Conservation (phyloP, 2,888 invertebrate genomes). For the Synergus itoensis region DNA sequence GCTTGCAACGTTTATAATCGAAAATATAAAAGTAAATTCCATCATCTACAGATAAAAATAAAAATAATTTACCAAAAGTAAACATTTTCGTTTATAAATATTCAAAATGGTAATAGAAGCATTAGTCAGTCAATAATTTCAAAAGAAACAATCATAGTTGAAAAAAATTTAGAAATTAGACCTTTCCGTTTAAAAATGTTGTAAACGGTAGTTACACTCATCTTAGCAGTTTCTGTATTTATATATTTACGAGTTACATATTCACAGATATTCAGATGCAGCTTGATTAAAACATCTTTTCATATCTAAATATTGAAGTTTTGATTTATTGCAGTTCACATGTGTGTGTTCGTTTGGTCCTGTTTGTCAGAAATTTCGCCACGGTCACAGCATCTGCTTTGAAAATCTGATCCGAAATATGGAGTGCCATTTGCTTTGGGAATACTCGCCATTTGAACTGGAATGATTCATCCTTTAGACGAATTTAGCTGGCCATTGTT, state of each 20-base stretch:
- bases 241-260: neutral
- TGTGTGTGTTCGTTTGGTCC: constrained; percentile 21
- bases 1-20: no score
- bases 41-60: no score
- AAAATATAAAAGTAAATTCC: no score
- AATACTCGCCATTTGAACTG: neutral
- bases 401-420: constrained; percentile 15
- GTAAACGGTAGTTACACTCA: no score
- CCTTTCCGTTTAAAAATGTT: no score
- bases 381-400: neutral
- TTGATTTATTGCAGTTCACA: constrained; percentile 29
- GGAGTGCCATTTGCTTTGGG: neutral
- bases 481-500: neutral
- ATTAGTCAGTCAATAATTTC: no score
- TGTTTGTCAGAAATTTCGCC: neutral
- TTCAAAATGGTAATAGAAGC: no score
- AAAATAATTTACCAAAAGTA: no score
- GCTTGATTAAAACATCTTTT: constrained; percentile 4
- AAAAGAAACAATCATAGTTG: no score
- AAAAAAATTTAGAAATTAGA: no score
- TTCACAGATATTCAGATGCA: constrained; percentile 7
- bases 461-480: neutral
- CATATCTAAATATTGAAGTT: constrained; percentile 20
- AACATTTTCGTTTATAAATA: no score
- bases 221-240: neutral